Evolutionary conservation across 2,113 vertebrate genomes (phyloP).

Genomic region (Corythornis madagascariensis): DNA sequence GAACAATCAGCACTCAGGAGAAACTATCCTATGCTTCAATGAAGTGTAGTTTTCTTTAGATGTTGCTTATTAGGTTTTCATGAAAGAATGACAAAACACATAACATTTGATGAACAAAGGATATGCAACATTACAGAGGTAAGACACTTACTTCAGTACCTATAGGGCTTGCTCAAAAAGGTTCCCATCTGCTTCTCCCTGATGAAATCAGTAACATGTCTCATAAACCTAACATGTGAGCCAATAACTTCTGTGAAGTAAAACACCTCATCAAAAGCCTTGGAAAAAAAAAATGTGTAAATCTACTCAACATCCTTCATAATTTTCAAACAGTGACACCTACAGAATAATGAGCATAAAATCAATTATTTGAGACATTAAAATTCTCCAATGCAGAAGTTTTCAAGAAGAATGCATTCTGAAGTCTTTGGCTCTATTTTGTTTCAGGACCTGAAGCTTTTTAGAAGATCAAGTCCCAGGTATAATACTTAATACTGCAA

Average conservation of each 20-base stretch:
- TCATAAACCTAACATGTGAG: neutral
- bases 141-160: neutral
- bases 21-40: neutral
- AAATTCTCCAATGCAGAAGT: neutral
- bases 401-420: neutral
- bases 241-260: neutral
- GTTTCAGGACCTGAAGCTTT: neutral
- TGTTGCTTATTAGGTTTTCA: neutral
- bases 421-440: neutral
- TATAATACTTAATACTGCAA: neutral
- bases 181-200: rapidly evolving
- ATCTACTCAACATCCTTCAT: neutral
- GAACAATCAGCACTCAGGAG: neutral
- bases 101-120: neutral
- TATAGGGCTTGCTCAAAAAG: neutral
- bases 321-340: neutral
- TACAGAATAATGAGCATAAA: neutral
- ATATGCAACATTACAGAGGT: neutral
- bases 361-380: neutral
- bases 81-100: neutral
- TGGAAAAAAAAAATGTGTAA: rapidly evolving
- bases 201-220: rapidly evolving
- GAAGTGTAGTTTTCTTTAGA: neutral
- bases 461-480: neutral
- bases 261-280: neutral